phyloP scores from a whole-genome alignment of 1,140 invertebrate species.

The Cydia pomonella region DNA sequence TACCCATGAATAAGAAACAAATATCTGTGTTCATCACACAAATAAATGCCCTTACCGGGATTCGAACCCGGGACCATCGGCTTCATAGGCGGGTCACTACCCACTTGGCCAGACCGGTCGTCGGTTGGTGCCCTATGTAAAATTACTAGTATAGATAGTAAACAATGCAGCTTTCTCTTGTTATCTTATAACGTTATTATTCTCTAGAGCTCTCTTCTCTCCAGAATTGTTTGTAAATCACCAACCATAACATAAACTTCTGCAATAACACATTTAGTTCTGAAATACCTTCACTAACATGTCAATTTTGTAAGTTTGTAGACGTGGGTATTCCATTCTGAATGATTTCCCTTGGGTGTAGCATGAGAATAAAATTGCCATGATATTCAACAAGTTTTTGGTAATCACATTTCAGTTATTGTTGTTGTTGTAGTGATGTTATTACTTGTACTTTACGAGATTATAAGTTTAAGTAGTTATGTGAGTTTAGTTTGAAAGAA shows the following conservation, averaged over 20 bases:
- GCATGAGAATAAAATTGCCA: conserved; percentile 28
- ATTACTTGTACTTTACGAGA: not conserved
- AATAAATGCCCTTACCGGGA: too few relatives aligned
- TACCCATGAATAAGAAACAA: too few relatives aligned
- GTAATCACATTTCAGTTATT: conserved; percentile 10
- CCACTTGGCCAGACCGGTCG: too few relatives aligned
- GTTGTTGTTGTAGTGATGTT: not conserved
- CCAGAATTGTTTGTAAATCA: conserved; percentile 24
- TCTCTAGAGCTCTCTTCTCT: not conserved
- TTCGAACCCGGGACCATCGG: too few relatives aligned
- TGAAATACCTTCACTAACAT: conserved; percentile 39
- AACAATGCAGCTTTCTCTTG: not conserved
- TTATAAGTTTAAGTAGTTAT: not conserved
- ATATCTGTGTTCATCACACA: too few relatives aligned
- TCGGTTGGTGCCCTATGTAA: too few relatives aligned
- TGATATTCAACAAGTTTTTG: conserved; percentile 32
- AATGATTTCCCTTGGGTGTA: conserved; percentile 56
- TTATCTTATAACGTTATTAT: not conserved
- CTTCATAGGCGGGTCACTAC: too few relatives aligned
- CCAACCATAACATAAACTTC: conserved; percentile 25
- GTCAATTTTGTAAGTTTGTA: conserved; percentile 33
- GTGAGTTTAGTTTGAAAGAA: not conserved
- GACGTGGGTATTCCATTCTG: conserved; percentile 54
- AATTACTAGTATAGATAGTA: not conserved
- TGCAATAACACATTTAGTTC: not conserved